A percentile compares a stretch with the other conserved stretches of the same genome.
phyloP scores from a whole-genome alignment of 2,113 vertebrate species.

The Coptodon rendalli region DNA sequence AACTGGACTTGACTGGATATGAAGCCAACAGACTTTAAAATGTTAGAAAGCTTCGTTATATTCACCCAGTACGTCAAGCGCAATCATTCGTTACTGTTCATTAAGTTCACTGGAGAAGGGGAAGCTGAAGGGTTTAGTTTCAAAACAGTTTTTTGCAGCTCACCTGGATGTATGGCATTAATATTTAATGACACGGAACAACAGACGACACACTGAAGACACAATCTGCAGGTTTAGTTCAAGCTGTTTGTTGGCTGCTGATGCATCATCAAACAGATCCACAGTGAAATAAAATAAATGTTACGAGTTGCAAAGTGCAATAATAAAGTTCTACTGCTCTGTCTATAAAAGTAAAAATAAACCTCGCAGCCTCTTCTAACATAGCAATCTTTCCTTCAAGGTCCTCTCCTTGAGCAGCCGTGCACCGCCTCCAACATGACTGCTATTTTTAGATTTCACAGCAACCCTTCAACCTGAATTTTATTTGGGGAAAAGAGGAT shows the following conservation, averaged over 20 bases:
- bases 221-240: background rate
- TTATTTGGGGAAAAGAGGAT: background rate
- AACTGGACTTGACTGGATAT: background rate
- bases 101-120: background rate
- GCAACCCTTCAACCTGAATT: background rate
- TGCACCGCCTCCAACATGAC: background rate
- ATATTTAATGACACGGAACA: accelerated
- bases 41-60: background rate
- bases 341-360: background rate
- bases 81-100: background rate
- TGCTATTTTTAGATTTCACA: background rate
- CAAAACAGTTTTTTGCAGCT: background rate
- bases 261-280: background rate
- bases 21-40: background rate
- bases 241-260: background rate
- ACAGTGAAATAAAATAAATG: background rate
- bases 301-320: background rate
- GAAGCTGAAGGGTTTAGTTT: background rate
- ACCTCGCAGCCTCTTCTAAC: accelerated
- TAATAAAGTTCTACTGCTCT: background rate
- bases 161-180: background rate
- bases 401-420: background rate
- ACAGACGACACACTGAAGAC: background rate
- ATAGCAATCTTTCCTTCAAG: background rate
- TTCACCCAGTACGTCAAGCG: background rate